These are phyloP conservation scores for Pomacea canaliculata DNA, from an alignment of 2,888 invertebrate genomes.

Conservation along the genomic window DNA sequence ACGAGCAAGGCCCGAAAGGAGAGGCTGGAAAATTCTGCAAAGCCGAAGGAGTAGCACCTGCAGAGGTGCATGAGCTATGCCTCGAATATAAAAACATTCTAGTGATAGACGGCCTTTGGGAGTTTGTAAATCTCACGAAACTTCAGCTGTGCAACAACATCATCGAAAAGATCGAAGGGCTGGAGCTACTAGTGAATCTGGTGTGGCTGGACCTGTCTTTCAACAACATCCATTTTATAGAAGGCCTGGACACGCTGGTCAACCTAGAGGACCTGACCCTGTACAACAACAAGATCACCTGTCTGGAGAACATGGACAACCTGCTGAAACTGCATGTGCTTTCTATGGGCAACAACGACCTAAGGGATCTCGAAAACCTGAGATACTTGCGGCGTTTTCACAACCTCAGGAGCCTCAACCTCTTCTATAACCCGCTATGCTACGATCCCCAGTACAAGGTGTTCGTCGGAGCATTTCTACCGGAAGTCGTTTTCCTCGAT, in stretches of 20 bases:
- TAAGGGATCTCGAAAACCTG: slow-evolving; percentile 82
- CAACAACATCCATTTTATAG: slow-evolving; percentile 86
- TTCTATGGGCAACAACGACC: slow-evolving; percentile 86
- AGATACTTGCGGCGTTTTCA: slow-evolving; percentile 73
- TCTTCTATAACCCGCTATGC: slow-evolving; percentile 82
- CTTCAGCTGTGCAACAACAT: slow-evolving; percentile 72
- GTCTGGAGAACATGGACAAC: slow-evolving; percentile 82
- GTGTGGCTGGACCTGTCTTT: slow-evolving; percentile 89
- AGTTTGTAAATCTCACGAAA: slow-evolving; percentile 81
- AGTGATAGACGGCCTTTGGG: slow-evolving; percentile 89
- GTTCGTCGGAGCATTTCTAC: slow-evolving; percentile 80
- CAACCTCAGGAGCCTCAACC: slow-evolving; percentile 63
- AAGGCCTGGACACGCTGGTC: slow-evolving; percentile 80
- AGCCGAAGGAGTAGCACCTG: slow-evolving; percentile 82
- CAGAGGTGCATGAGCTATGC: slow-evolving; percentile 79
- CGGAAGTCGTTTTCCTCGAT: slow-evolving; percentile 80
- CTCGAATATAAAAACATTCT: slow-evolving; percentile 88
- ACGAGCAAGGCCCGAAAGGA: slow-evolving; percentile 82
- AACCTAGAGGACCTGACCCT: slow-evolving; percentile 84
- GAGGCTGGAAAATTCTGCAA: slow-evolving; percentile 81
- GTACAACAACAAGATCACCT: slow-evolving; percentile 83
- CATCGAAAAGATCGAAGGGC: slow-evolving; percentile 84
- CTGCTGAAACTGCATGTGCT: slow-evolving; percentile 82
- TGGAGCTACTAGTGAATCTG: slow-evolving; percentile 80
- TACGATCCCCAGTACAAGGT: slow-evolving; percentile 74